phyloP scores from a whole-genome alignment of 2,888 invertebrate genomes.

The Andrena trimmerana region DNA sequence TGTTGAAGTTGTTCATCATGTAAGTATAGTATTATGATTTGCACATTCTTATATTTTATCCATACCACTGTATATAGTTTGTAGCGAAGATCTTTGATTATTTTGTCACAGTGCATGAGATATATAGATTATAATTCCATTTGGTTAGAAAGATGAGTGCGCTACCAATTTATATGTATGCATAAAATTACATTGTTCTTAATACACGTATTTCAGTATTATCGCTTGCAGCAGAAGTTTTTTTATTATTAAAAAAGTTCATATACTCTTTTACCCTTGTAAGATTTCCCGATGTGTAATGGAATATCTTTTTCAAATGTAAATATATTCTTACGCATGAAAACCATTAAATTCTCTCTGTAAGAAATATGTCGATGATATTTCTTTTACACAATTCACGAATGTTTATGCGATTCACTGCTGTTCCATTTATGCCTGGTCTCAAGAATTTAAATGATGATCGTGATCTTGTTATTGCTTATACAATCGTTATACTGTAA shows the following conservation, averaged over 20 bases:
- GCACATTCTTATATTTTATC: constrained; percentile 12
- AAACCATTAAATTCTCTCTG: not conserved
- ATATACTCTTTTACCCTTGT: not conserved
- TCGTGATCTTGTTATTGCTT: no score
- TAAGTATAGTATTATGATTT: constrained; percentile 38
- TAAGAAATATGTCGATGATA: no score
- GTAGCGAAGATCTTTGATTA: constrained; percentile 21
- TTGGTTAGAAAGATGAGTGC: not conserved
- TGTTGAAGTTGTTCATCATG: constrained; percentile 34
- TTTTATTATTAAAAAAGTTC: not conserved
- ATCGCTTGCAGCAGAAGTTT: not conserved
- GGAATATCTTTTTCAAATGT: not conserved
- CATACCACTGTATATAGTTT: not conserved
- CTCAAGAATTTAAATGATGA: no score
- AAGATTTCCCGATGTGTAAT: not conserved
- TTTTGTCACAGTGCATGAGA: constrained; percentile 8
- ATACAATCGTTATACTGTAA: no score
- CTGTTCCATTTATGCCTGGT: no score
- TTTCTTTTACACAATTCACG: no score
- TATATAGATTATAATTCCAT: constrained; percentile 6
- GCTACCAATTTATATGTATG: not conserved
- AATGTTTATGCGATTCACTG: no score
- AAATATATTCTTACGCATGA: not conserved
- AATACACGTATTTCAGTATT: not conserved
- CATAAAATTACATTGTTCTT: not conserved